A percentile compares a stretch with the other conserved stretches of the same genome.
phyloP scores from a whole-genome alignment of 2,888 invertebrate genomes.

The Ariolimax columbianus region DNA sequence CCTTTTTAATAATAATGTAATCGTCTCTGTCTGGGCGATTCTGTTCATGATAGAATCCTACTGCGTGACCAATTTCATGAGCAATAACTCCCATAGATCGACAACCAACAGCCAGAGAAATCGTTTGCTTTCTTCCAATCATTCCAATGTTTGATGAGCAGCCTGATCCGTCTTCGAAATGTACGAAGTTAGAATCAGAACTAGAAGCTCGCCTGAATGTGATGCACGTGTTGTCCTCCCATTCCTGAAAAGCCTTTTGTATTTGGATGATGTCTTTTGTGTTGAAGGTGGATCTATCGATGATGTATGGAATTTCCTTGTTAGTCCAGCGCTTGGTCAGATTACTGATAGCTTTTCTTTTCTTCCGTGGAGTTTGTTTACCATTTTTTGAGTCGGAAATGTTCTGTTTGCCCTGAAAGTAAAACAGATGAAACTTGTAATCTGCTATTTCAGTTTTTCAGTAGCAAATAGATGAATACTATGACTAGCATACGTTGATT shows the following conservation, averaged over 20 bases:
- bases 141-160: slow-evolving; percentile 53
- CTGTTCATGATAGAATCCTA: slow-evolving; percentile 69
- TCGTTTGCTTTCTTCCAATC: slow-evolving; percentile 28
- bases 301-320: slow-evolving; percentile 42
- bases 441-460: not conserved
- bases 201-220: slow-evolving; percentile 5
- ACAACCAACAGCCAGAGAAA: slow-evolving; percentile 47
- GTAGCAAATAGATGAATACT: not conserved
- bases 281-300: slow-evolving; percentile 31
- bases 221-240: slow-evolving; percentile 51
- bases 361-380: not conserved
- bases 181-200: slow-evolving; percentile 28
- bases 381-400: no score
- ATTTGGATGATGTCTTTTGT: slow-evolving; percentile 23
- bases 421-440: not conserved
- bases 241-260: slow-evolving; percentile 35
- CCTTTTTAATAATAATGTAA: slow-evolving; percentile 60
- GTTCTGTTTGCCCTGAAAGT: not conserved
- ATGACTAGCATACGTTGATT: not conserved
- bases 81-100: slow-evolving; percentile 54
- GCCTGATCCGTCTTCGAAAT: slow-evolving; percentile 52
- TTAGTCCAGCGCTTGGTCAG: slow-evolving; percentile 41
- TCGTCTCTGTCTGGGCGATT: slow-evolving; percentile 64
- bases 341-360: slow-evolving; percentile 47
- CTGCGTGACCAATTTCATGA: slow-evolving; percentile 68